Conservation (phyloP, 2,113 vertebrate genomes). For the Dromaius novaehollandiae region DNA sequence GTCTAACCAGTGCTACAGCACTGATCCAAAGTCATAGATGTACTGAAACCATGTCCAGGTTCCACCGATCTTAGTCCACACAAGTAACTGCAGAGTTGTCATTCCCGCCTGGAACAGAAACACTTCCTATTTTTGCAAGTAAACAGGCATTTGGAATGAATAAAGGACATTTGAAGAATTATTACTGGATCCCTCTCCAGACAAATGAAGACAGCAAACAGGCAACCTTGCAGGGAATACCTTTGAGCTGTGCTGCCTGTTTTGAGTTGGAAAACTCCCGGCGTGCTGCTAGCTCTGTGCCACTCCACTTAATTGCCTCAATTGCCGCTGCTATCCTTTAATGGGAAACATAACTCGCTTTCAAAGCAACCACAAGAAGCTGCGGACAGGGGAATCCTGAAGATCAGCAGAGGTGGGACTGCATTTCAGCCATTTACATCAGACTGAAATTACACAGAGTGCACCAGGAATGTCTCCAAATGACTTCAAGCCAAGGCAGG, state of each 20-base stretch:
- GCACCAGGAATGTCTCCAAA: conserved; percentile 62
- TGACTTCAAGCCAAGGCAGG: conserved; percentile 66
- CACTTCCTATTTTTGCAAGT: conserved; percentile 14
- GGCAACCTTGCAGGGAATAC: conserved; percentile 58
- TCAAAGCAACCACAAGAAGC: conserved; percentile 73
- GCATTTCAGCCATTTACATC: conserved; percentile 49
- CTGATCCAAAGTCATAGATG: background rate
- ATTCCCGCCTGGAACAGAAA: background rate
- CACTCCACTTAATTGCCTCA: conserved; percentile 75
- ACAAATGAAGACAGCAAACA: conserved; percentile 53
- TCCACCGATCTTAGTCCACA: background rate
- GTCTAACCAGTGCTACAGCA: background rate
- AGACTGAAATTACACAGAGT: conserved; percentile 72
- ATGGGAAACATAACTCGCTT: conserved; percentile 77
- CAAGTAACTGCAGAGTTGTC: background rate
- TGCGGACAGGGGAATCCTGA: conserved; percentile 80
- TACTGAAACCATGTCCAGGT: background rate
- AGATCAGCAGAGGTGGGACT: conserved; percentile 76
- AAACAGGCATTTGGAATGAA: conserved; percentile 37
- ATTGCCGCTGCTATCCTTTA: conserved; percentile 74
- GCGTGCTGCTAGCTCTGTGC: conserved; percentile 51
- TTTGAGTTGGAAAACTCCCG: conserved; percentile 23
- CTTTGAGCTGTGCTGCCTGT: conserved; percentile 5
- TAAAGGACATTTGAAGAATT: conserved; percentile 38
- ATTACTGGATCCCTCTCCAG: conserved; percentile 53